Percentiles rank a stretch among this genome's conserved stretches.
phyloP scores from a whole-genome alignment of 2,888 invertebrate genomes.

The Ceriagrion tenellum region DNA sequence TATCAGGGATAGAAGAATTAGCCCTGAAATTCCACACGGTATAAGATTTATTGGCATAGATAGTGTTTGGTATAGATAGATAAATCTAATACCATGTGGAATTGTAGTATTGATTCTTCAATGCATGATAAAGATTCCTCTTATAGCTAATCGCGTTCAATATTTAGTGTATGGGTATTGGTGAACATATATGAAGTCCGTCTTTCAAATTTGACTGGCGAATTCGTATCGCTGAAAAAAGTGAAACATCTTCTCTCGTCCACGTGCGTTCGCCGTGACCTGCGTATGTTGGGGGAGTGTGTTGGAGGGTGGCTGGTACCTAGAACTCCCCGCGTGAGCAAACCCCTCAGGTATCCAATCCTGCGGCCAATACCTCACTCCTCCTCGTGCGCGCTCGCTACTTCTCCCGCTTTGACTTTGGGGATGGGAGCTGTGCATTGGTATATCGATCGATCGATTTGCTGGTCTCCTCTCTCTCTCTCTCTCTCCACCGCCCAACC shows the following conservation, averaged over 20 bases:
- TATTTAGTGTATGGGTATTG: no score
- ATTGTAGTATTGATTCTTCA: no score
- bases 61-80: no score
- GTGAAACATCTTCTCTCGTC: not conserved
- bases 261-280: not conserved
- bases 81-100: no score
- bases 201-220: not conserved
- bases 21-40: no score
- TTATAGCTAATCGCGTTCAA: no score
- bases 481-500: not conserved
- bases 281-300: no score
- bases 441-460: slow-evolving; percentile 58
- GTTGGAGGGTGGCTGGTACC: no score
- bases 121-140: no score
- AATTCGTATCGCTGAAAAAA: not conserved
- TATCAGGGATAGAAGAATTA: no score
- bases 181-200: no score
- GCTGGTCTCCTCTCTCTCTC: not conserved
- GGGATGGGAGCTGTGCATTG: slow-evolving; percentile 53
- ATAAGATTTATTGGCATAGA: no score
- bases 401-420: not conserved
- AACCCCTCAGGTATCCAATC: slow-evolving; percentile 34
- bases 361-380: slow-evolving; percentile 38
- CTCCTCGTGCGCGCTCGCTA: not conserved
- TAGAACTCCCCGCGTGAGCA: not conserved